phyloP scores from a whole-genome alignment of 2,797 vertebrate species.

The Cirrhinus mrigala region DNA sequence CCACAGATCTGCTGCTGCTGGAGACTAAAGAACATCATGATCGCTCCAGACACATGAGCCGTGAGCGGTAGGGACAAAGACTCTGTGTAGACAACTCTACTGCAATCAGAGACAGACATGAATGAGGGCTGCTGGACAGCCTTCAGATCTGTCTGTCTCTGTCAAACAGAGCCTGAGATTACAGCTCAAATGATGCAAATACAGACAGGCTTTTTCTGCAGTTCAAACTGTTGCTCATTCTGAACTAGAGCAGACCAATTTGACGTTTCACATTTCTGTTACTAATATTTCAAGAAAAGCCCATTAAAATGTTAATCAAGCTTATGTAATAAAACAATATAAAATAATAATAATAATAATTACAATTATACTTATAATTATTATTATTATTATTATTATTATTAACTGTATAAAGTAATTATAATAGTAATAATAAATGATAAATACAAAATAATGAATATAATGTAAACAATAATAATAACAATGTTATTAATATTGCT shows the following conservation, averaged over 20 bases:
- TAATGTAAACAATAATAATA: neutral
- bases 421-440: too few relatives aligned
- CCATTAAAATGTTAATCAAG: neutral
- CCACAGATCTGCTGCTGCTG: neutral
- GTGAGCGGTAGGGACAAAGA: constrained; percentile 24
- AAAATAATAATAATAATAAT: too few relatives aligned
- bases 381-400: too few relatives aligned
- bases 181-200: constrained; percentile 24
- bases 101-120: constrained; percentile 12
- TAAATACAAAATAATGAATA: too few relatives aligned
- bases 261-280: neutral
- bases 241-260: neutral
- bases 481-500: neutral
- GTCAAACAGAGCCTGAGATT: neutral
- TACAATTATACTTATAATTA: too few relatives aligned
- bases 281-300: neutral
- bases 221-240: neutral
- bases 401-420: neutral
- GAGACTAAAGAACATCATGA: constrained; percentile 14
- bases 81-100: neutral
- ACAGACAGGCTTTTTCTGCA: neutral
- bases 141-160: neutral
- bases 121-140: neutral
- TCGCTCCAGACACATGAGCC: constrained; percentile 15
- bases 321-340: too few relatives aligned